Conservation (phyloP, 2,113 vertebrate species). For the Puma concolor region DNA sequence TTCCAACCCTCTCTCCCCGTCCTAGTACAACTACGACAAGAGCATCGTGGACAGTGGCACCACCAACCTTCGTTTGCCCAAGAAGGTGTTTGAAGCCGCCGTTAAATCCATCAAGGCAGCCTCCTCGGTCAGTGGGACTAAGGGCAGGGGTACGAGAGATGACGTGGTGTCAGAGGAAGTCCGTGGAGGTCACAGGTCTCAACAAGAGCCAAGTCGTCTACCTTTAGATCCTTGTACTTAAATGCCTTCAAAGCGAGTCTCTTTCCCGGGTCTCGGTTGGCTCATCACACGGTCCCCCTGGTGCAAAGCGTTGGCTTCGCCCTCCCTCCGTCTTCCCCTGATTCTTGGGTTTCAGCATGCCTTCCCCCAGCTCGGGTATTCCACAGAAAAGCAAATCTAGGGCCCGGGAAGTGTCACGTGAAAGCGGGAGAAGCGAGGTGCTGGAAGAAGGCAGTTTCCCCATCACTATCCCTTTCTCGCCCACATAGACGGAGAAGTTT, state of each 20-base stretch:
- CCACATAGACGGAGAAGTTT: constrained; percentile 95
- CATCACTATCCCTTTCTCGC: constrained; percentile 21
- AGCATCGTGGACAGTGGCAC: constrained; percentile 99
- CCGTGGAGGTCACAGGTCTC: not conserved
- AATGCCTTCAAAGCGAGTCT: not conserved
- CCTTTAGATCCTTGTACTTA: not conserved
- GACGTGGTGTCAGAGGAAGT: not conserved
- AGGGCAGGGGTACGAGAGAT: not conserved
- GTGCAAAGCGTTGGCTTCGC: not conserved
- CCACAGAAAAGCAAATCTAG: not conserved
- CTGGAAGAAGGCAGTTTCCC: not conserved
- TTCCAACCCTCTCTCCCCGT: not conserved
- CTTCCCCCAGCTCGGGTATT: not conserved
- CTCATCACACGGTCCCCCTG: not conserved
- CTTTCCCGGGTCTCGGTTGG: not conserved
- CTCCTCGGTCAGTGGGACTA: constrained; percentile 92
- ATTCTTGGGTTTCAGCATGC: not conserved
- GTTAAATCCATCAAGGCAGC: constrained; percentile 98
- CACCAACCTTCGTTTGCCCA: constrained; percentile 96
- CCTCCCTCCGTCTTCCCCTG: not conserved
- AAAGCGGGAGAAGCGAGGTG: not conserved
- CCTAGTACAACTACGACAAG: constrained; percentile 98
- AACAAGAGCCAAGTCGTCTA: not conserved
- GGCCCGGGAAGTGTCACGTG: not conserved
- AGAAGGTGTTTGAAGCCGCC: constrained; percentile 97